A percentile compares a stretch with the other conserved stretches of the same genome.
These are phyloP conservation scores for Eclectus roratus DNA, from an alignment of 2,113 vertebrate genomes.

Conservation along the genomic window DNA sequence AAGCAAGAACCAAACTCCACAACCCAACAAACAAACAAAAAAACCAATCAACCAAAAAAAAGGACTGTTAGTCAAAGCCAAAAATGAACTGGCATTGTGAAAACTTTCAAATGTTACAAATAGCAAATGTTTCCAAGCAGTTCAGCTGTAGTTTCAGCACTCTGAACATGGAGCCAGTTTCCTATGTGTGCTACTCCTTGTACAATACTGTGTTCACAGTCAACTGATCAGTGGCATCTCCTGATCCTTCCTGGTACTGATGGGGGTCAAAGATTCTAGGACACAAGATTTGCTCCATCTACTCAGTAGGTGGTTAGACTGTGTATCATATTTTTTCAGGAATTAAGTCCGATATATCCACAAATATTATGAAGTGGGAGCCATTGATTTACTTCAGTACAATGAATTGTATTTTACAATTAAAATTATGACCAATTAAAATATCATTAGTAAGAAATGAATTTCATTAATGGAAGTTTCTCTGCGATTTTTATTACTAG, in stretches of 20 bases:
- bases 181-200: not conserved
- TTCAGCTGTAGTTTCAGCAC: not conserved
- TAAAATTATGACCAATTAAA: not conserved
- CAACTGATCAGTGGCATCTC: not conserved
- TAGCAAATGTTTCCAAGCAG: not conserved
- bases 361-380: not conserved
- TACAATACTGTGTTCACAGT: not conserved
- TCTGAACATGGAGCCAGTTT: not conserved
- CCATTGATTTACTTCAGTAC: not conserved
- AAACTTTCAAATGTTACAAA: not conserved
- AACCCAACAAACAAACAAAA: not conserved
- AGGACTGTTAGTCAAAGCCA: not conserved
- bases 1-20: not conserved
- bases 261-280: not conserved
- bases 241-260: not conserved
- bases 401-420: not conserved
- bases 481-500: not conserved
- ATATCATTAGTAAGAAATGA: not conserved
- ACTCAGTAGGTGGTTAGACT: not conserved
- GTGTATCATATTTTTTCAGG: not conserved
- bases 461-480: not conserved
- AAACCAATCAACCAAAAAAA: not conserved
- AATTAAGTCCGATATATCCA: not conserved
- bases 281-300: not conserved
- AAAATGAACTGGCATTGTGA: not conserved